Conservation (phyloP, 2,797 vertebrate species). For the Phaenicophaeus curvirostris region DNA sequence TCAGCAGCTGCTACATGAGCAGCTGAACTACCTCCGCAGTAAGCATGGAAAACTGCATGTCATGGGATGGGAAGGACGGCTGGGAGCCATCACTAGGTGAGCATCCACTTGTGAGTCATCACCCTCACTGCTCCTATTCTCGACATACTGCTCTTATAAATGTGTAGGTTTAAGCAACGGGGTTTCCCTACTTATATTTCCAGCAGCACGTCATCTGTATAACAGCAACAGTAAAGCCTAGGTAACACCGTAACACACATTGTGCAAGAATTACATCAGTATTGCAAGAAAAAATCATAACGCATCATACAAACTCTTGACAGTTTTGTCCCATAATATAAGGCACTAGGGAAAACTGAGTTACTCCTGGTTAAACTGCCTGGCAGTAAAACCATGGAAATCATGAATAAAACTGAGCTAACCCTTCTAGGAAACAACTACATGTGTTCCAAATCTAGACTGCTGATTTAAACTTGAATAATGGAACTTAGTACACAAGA, state of each 20-base stretch:
- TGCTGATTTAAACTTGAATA: background rate
- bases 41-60: background rate
- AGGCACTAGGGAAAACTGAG: background rate
- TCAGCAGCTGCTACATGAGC: background rate
- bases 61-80: slow-evolving; percentile 16
- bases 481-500: background rate
- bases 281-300: background rate
- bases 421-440: background rate
- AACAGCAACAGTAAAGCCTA: background rate
- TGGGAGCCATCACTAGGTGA: background rate
- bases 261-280: background rate
- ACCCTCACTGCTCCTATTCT: background rate
- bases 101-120: background rate
- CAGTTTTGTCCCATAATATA: slow-evolving; percentile 8
- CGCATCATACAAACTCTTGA: background rate
- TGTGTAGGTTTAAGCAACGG: background rate
- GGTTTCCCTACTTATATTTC: background rate
- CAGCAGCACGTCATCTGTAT: background rate
- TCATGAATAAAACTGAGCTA: slow-evolving; percentile 22
- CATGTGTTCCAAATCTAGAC: background rate
- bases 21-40: background rate
- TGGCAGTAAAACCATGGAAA: slow-evolving; percentile 46
- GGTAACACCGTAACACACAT: background rate
- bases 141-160: background rate
- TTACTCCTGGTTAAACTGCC: slow-evolving; percentile 5